A percentile compares a stretch with the other conserved stretches of the same genome.
These are phyloP conservation scores for Bostrychus sinensis DNA, from an alignment of 2,113 vertebrate genomes.

Conservation along the genomic window DNA sequence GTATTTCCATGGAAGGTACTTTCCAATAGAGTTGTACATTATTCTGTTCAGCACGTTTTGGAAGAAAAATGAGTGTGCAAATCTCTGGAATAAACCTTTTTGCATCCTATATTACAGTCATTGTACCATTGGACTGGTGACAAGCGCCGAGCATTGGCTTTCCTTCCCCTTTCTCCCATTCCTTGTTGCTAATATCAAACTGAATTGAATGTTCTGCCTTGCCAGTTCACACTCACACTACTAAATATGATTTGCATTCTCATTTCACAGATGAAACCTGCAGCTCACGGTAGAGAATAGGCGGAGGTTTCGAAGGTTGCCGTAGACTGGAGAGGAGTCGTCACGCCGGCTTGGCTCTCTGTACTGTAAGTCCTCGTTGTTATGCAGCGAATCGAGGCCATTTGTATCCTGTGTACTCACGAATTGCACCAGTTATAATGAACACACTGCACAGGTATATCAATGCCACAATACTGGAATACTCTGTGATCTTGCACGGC, in stretches of 20 bases:
- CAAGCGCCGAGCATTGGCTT: constrained; percentile 32
- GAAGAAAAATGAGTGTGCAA: constrained; percentile 25
- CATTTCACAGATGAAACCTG: constrained; percentile 70
- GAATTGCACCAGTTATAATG: constrained; percentile 30
- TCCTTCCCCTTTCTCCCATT: constrained; percentile 32
- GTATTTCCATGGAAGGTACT: constrained; percentile 15
- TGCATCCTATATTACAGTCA: constrained; percentile 35
- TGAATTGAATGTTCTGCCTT: constrained; percentile 73
- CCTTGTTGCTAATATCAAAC: constrained; percentile 60
- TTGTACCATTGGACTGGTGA: constrained; percentile 35
- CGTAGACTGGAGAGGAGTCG: constrained; percentile 53
- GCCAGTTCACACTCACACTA: constrained; percentile 61
- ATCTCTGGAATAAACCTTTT: constrained; percentile 45
- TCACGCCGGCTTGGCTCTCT: constrained; percentile 61
- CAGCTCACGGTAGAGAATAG: constrained; percentile 58
- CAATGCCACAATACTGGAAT: not conserved
- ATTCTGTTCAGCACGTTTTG: constrained; percentile 33
- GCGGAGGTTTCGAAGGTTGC: constrained; percentile 48
- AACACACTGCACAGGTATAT: constrained; percentile 25
- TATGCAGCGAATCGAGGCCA: constrained; percentile 14
- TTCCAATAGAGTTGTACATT: constrained; percentile 24
- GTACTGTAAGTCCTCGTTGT: constrained; percentile 56
- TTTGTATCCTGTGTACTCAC: constrained; percentile 38
- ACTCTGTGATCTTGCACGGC: not conserved
- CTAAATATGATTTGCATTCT: constrained; percentile 75